Evolutionary conservation across 2,888 invertebrate species (phyloP).

Genomic region (Drosophila tripunctata): DNA sequence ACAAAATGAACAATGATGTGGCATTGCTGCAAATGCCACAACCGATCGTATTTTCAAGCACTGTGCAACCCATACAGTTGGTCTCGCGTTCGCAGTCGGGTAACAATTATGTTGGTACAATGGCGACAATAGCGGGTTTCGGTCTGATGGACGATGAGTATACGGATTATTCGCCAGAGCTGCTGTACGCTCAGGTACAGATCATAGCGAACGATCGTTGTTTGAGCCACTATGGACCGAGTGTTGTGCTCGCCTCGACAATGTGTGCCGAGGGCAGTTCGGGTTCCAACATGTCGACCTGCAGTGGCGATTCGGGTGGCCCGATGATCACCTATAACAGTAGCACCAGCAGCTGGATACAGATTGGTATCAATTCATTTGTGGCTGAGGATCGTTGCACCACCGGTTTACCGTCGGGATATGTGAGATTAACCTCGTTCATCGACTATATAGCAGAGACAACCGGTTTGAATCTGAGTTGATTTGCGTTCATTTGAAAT

Average conservation of each 20-base stretch:
- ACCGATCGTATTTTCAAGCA: constrained; percentile 56
- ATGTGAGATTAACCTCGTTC: constrained; percentile 77
- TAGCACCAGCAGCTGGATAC: constrained; percentile 54
- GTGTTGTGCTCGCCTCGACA: constrained; percentile 67
- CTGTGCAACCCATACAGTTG: constrained; percentile 74
- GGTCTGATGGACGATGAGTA: constrained; percentile 80
- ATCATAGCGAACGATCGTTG: constrained; percentile 77
- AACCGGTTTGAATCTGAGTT: constrained; percentile 51
- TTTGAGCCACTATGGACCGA: constrained; percentile 49
- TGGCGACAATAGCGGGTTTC: constrained; percentile 76
- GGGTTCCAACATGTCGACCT: constrained; percentile 77
- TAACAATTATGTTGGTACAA: constrained; percentile 66
- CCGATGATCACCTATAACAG: constrained; percentile 63
- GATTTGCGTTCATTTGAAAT: not conserved
- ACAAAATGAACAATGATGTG: constrained; percentile 79
- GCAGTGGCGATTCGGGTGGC: constrained; percentile 83
- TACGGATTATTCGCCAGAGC: constrained; percentile 68
- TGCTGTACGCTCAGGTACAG: constrained; percentile 75
- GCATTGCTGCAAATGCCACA: constrained; percentile 76
- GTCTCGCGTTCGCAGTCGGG: constrained; percentile 45
- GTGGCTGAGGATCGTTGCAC: constrained; percentile 80
- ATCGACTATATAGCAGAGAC: constrained; percentile 65
- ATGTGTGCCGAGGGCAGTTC: constrained; percentile 75
- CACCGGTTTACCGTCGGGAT: constrained; percentile 78
- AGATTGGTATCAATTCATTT: constrained; percentile 83